These are phyloP conservation scores for Watsonalla cultraria DNA, from an alignment of 2,888 invertebrate species.

Conservation along the genomic window DNA sequence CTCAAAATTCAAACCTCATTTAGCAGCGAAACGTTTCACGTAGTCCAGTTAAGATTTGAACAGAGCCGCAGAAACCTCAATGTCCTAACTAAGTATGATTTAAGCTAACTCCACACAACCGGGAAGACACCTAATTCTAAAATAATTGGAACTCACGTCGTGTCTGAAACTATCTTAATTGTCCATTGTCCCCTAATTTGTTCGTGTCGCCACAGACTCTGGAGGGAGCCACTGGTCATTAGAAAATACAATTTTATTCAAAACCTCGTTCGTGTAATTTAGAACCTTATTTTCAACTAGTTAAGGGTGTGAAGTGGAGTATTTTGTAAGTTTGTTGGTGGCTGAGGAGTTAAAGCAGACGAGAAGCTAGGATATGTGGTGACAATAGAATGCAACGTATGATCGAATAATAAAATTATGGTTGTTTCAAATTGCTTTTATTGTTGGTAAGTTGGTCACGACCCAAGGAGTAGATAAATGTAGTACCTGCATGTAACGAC, in stretches of 20 bases:
- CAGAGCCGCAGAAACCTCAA: not conserved
- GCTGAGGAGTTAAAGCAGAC: slow-evolving; percentile 26
- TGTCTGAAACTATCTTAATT: slow-evolving; percentile 37
- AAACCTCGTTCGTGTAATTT: slow-evolving; percentile 1
- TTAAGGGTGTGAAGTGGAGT: not conserved
- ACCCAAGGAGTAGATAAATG: too few relatives aligned
- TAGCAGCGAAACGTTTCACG: too few relatives aligned
- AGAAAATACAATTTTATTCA: slow-evolving; percentile 12
- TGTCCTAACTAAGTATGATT: not conserved
- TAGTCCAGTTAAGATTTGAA: not conserved
- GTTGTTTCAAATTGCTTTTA: too few relatives aligned
- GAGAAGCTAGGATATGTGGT: slow-evolving; percentile 18
- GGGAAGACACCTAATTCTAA: slow-evolving; percentile 19
- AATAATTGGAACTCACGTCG: slow-evolving; percentile 28
- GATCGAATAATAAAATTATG: too few relatives aligned
- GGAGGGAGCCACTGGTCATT: slow-evolving; percentile 31
- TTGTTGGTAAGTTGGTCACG: too few relatives aligned
- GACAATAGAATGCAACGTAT: slow-evolving; percentile 1
- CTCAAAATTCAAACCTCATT: too few relatives aligned
- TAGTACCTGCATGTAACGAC: too few relatives aligned
- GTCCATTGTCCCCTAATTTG: slow-evolving; percentile 48
- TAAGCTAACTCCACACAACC: slow-evolving; percentile 2
- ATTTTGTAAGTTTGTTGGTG: slow-evolving; percentile 1
- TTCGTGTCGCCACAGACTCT: slow-evolving; percentile 38
- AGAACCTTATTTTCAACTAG: slow-evolving; percentile 4